Conservation (phyloP, 1,140 invertebrate species). For the Drosophila tristis region DNA sequence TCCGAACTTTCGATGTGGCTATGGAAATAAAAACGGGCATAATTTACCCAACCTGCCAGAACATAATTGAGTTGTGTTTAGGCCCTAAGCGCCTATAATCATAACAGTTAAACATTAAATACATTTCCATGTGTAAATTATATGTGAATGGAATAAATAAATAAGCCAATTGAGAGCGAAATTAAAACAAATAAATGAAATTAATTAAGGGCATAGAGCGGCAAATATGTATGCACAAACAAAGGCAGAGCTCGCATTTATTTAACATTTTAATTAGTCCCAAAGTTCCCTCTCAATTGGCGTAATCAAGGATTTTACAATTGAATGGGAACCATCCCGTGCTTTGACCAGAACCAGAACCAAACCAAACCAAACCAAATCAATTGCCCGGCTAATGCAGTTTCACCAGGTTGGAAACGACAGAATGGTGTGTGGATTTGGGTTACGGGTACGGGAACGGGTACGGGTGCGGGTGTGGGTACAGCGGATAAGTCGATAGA, state of each 20-base stretch:
- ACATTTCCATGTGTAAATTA: slow-evolving; percentile 3
- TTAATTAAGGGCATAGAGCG: slow-evolving; percentile 26
- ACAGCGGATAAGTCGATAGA: not conserved
- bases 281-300: slow-evolving; percentile 37
- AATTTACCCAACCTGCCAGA: not conserved
- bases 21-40: not conserved
- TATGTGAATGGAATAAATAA: slow-evolving; percentile 25
- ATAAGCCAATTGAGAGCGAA: slow-evolving; percentile 39
- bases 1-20: not conserved
- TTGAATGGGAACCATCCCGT: slow-evolving; percentile 1
- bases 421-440: not conserved
- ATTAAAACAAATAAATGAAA: slow-evolving; percentile 51
- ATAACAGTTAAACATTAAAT: slow-evolving; percentile 21
- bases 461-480: not conserved
- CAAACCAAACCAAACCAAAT: slow-evolving; percentile 22
- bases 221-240: slow-evolving; percentile 34
- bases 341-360: slow-evolving; percentile 4
- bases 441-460: not conserved
- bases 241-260: slow-evolving; percentile 20
- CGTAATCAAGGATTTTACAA: slow-evolving; percentile 50
- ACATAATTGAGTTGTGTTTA: slow-evolving; percentile 48
- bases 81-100: slow-evolving; percentile 19
- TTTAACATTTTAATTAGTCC: slow-evolving; percentile 61
- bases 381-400: slow-evolving; percentile 29
- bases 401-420: slow-evolving; percentile 20